phyloP scores from a whole-genome alignment of 2,113 vertebrate species.

The Sigmodon hispidus region DNA sequence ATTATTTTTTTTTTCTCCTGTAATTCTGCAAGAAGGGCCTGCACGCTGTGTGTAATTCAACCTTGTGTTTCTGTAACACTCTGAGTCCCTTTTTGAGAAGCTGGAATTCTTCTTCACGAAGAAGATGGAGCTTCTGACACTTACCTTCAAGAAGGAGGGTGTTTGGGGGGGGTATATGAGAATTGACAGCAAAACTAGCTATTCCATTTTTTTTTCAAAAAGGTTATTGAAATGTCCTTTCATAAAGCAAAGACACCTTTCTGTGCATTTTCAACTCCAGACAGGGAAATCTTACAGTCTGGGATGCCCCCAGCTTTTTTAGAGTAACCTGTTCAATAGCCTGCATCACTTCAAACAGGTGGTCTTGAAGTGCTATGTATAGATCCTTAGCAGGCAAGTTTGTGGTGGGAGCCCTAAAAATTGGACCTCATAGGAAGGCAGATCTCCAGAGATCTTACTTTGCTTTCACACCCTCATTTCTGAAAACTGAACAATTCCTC shows the following conservation, averaged over 20 bases:
- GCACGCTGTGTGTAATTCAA: neutral
- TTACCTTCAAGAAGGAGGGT: slow-evolving; percentile 92
- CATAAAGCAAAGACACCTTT: neutral
- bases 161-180: slow-evolving; percentile 89
- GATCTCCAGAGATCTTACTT: neutral
- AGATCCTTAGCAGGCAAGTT: slow-evolving; percentile 73
- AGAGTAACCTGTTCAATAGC: slow-evolving; percentile 92
- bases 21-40: neutral
- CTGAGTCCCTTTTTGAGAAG: neutral
- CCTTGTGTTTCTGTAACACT: neutral
- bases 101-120: slow-evolving; percentile 39
- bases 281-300: slow-evolving; percentile 51
- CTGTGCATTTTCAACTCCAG: neutral
- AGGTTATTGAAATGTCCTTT: neutral
- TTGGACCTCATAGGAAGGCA: neutral
- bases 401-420: neutral
- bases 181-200: slow-evolving; percentile 83
- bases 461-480: neutral
- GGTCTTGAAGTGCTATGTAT: slow-evolving; percentile 93
- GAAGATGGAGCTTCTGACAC: slow-evolving; percentile 83
- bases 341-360: slow-evolving; percentile 89
- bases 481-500: neutral
- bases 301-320: slow-evolving; percentile 85
- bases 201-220: neutral
- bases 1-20: neutral